phyloP scores from a whole-genome alignment of 2,113 vertebrate species.

The Hemichromis elongatus region DNA sequence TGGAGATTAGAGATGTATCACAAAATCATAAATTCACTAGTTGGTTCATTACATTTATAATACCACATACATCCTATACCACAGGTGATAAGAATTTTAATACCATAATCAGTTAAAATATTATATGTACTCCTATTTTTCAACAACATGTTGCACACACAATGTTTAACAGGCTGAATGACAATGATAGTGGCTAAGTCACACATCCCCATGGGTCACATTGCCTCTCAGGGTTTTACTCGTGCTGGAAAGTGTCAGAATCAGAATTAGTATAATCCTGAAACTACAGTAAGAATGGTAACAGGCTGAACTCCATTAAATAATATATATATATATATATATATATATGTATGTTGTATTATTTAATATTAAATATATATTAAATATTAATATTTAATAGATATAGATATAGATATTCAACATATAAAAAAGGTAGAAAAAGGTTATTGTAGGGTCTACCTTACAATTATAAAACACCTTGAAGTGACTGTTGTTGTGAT shows the following conservation, averaged over 20 bases:
- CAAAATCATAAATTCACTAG: background rate
- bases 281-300: background rate
- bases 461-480: background rate
- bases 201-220: background rate
- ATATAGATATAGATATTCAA: background rate
- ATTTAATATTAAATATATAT: too few species aligned
- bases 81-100: background rate
- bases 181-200: background rate
- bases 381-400: too few species aligned
- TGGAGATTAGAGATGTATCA: background rate
- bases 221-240: background rate
- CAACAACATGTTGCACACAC: background rate
- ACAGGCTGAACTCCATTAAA: background rate
- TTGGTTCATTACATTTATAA: background rate
- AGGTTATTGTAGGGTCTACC: too few species aligned
- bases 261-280: background rate
- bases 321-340: background rate
- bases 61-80: too few species aligned
- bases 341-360: background rate
- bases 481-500: background rate
- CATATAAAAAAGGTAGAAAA: background rate
- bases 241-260: background rate
- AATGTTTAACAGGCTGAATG: background rate
- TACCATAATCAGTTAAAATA: background rate
- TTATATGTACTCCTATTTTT: background rate